A percentile compares a stretch with the other conserved stretches of the same genome.
These are phyloP conservation scores for Taenioides sp. DNA, from an alignment of 2,797 vertebrate species.

Conservation along the genomic window DNA sequence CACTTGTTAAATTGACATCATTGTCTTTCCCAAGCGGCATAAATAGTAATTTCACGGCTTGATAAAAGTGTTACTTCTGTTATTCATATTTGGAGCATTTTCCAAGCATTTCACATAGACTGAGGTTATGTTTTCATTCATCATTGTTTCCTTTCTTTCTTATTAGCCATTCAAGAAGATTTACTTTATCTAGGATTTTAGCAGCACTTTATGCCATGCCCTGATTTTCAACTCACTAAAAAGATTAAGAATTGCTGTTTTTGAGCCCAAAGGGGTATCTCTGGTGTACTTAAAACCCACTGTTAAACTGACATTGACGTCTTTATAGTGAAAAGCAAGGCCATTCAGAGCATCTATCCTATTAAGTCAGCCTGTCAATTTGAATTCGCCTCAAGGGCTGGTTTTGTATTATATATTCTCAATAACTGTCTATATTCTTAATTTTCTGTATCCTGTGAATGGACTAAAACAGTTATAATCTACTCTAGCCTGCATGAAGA, in stretches of 20 bases:
- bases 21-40: conserved; percentile 40
- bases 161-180: conserved; percentile 45
- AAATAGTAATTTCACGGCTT: conserved; percentile 62
- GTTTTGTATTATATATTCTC: conserved; percentile 36
- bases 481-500: background rate
- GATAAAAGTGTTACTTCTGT: conserved; percentile 47
- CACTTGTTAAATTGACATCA: conserved; percentile 55
- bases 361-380: conserved; percentile 46
- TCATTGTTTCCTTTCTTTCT: conserved; percentile 27
- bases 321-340: conserved; percentile 31
- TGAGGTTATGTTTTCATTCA: conserved; percentile 46
- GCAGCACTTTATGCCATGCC: conserved; percentile 30
- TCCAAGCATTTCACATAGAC: conserved; percentile 17
- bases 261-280: conserved; percentile 28
- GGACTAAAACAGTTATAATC: background rate
- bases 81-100: conserved; percentile 38
- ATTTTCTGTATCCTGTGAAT: conserved; percentile 24
- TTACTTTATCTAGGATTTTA: conserved; percentile 50
- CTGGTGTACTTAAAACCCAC: conserved; percentile 30
- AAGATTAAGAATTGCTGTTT: conserved; percentile 36
- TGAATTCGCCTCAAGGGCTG: conserved; percentile 29
- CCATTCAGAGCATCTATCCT: conserved; percentile 33
- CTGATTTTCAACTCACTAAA: conserved; percentile 41
- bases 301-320: conserved; percentile 51
- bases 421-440: conserved; percentile 17